Evolutionary conservation across 2,888 invertebrate species (phyloP), one percentile per base, ranked within the genome.

Genomic region (Alentia gelatinosa): DNA sequence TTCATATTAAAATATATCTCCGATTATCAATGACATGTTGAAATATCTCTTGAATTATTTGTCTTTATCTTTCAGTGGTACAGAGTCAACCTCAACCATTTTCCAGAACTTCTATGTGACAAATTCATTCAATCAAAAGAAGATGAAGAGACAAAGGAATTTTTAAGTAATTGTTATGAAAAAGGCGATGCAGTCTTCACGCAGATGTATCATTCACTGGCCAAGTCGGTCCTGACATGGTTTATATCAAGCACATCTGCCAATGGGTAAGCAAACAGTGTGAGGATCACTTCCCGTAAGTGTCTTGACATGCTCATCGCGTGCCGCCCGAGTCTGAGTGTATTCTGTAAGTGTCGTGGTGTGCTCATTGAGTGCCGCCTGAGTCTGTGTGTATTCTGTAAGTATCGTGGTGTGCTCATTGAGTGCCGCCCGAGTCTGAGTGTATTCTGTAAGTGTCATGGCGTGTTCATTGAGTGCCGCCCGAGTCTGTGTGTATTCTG

Each of bases 201-300:
- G 39, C 98, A 99, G 96, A 97, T 99, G 92, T 98, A 98, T 97
- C 98, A 99, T 96, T 97, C 98, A 56, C 94, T 99, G 56, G 98
- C 98, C 26, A 98, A 98, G 94, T 97, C 98, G n/a, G 96, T 99
- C 68, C 97, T 99, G 33, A 97, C 98, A 93, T 97, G 98, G 96
- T 98, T 99, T 96, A 98, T 99, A 97, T 98, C 98, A 42, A 98
- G 98, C 96, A 99, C 99, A 0, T 98, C 98, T 94, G 98, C 99
- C 93, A 99, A 99, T 96, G 99, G 99, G 97, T 98, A 96, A 97
- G 97, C 97, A 26, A 40, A 50, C 4, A n/a, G n/a, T n/a, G n/a
- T n/a, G n/a, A n/a, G n/a, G n/a, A n/a, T 12, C 19, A 84, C 26
- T 37, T 15, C 19, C 19, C 12, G 39, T 19, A 33, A 37, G 23